Percentiles rank a stretch among this genome's conserved stretches.
These are phyloP conservation scores for Halictus quadricinctus DNA, from an alignment of 2,888 invertebrate species.

Conservation along the genomic window DNA sequence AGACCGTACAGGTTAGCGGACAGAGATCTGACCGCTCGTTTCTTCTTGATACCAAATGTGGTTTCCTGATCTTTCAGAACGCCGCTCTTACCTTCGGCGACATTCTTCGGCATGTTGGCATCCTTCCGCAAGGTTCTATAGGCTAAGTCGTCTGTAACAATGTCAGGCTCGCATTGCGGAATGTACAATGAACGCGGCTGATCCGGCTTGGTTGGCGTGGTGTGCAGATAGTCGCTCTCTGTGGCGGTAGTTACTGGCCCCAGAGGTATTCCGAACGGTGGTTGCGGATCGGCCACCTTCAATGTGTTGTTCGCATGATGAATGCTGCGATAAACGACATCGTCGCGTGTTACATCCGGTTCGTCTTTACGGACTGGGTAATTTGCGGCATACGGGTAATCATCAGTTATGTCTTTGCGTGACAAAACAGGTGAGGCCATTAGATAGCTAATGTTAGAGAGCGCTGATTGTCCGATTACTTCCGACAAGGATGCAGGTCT, in stretches of 20 bases:
- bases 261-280: conserved; percentile 95
- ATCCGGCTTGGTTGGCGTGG: conserved; percentile 71
- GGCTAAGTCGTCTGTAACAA: conserved; percentile 94
- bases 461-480: conserved; percentile 80
- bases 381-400: conserved; percentile 15
- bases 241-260: conserved; percentile 92
- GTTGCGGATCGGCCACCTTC: conserved; percentile 91
- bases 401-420: conserved; percentile 60
- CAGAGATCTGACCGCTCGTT: conserved; percentile 90
- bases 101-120: conserved; percentile 78
- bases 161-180: conserved; percentile 89
- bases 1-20: conserved; percentile 93
- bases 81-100: conserved; percentile 34
- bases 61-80: conserved; percentile 23
- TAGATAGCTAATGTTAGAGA: conserved; percentile 87
- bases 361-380: conserved; percentile 83
- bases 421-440: conserved; percentile 87
- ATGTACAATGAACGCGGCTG: conserved; percentile 86
- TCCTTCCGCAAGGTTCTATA: conserved; percentile 93
- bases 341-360: conserved; percentile 92
- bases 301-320: conserved; percentile 88
- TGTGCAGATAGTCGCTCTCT: conserved; percentile 92
- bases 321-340: conserved; percentile 92
- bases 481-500: conserved; percentile 77
- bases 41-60: conserved; percentile 85